phyloP scores from a whole-genome alignment of 1,140 invertebrate species.

The Lerema accius region DNA sequence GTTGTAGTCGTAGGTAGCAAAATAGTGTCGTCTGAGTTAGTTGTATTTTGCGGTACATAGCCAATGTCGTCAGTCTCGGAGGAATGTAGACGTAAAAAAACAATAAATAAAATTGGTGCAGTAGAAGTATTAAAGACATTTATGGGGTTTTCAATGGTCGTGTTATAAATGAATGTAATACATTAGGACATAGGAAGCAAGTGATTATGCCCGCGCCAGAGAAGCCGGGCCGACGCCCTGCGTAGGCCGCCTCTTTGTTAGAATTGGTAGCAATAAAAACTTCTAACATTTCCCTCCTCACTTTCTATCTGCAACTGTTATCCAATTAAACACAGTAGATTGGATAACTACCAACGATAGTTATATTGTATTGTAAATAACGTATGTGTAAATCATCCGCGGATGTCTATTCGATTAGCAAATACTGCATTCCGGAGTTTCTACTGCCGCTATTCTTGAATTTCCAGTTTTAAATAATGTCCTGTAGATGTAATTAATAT shows the following conservation, averaged over 20 bases:
- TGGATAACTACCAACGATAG: too few relatives aligned
- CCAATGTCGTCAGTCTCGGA: too few relatives aligned
- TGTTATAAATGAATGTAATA: slow-evolving; percentile 1
- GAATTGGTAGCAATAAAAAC: slow-evolving; percentile 13
- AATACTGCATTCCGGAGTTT: background rate
- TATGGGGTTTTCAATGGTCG: too few relatives aligned
- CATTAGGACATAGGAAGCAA: slow-evolving; percentile 20
- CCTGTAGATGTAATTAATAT: background rate
- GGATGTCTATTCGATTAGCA: background rate
- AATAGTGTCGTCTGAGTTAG: too few relatives aligned
- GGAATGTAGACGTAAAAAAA: too few relatives aligned
- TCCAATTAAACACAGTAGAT: background rate
- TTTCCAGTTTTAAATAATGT: background rate
- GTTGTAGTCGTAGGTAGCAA: slow-evolving; percentile 3
- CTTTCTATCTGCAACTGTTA: background rate
- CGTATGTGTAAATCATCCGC: too few relatives aligned
- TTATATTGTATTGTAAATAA: too few relatives aligned
- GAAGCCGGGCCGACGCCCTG: slow-evolving; percentile 21
- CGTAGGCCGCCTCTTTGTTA: slow-evolving; percentile 24
- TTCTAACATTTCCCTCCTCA: background rate
- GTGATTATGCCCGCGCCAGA: slow-evolving; percentile 20
- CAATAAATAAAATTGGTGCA: too few relatives aligned
- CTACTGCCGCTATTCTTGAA: background rate
- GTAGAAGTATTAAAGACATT: too few relatives aligned
- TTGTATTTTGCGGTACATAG: too few relatives aligned